A percentile compares a stretch with the other conserved stretches of the same genome.
phyloP scores from a whole-genome alignment of 2,797 vertebrate species.

The Rachycentron canadum region DNA sequence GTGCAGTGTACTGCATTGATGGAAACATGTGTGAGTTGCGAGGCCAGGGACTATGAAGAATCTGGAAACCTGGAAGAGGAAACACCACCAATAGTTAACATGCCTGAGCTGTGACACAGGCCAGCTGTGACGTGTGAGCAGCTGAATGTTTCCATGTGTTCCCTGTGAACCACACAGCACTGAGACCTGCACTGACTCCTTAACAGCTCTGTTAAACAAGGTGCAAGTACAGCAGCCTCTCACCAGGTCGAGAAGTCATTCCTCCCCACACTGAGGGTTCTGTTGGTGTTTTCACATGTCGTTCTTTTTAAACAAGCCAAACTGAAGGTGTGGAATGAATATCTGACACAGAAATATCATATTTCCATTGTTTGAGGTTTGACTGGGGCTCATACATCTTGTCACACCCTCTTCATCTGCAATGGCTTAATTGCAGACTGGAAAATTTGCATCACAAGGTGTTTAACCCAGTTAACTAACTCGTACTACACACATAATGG shows the following conservation, averaged over 20 bases:
- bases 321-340: neutral
- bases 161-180: neutral
- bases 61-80: constrained; percentile 48
- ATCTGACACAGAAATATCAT: neutral
- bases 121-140: constrained; percentile 19
- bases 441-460: neutral
- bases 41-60: constrained; percentile 19
- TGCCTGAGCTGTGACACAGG: constrained; percentile 48
- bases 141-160: constrained; percentile 54
- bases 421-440: neutral
- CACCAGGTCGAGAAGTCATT: constrained; percentile 17
- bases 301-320: neutral
- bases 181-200: neutral
- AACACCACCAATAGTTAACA: constrained; percentile 46
- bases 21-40: neutral
- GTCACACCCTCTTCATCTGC: neutral
- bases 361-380: neutral
- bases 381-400: neutral
- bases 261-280: neutral
- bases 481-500: neutral
- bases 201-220: constrained; percentile 30
- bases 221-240: constrained; percentile 3
- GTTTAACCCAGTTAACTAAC: neutral
- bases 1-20: constrained; percentile 3
- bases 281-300: neutral